Conservation (phyloP, 2,113 vertebrate genomes). For the Ophiodon elongatus region DNA sequence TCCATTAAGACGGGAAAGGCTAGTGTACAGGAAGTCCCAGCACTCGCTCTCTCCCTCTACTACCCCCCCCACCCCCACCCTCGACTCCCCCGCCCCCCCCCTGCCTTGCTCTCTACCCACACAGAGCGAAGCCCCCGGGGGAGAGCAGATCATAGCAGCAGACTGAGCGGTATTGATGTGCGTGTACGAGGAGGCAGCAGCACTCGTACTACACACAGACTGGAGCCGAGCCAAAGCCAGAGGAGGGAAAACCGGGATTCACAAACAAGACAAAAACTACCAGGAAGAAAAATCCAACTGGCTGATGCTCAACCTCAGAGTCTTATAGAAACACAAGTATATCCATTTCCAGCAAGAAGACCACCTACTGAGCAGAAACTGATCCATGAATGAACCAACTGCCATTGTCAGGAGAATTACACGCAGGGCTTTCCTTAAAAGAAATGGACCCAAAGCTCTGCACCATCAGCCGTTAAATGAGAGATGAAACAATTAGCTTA, state of each 20-base stretch:
- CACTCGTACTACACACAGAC: constrained; percentile 30
- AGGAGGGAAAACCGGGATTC: constrained; percentile 23
- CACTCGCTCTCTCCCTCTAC: constrained; percentile 40
- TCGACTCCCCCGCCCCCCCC: background rate
- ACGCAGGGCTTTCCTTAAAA: background rate
- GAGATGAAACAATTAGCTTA: background rate
- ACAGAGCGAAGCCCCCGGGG: constrained; percentile 45
- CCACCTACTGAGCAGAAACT: constrained; percentile 1
- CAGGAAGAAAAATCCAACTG: background rate
- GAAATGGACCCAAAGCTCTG: background rate
- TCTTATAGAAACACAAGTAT: background rate
- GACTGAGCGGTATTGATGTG: constrained; percentile 78
- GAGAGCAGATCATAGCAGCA: constrained; percentile 69
- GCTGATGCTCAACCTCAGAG: constrained; percentile 10
- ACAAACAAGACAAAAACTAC: constrained; percentile 4
- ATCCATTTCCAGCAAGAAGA: background rate
- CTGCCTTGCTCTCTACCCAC: constrained; percentile 40
- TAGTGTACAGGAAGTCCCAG: constrained; percentile 72
- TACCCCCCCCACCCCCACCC: background rate
- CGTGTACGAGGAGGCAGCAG: constrained; percentile 35
- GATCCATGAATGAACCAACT: background rate
- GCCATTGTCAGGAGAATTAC: background rate
- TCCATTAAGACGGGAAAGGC: constrained; percentile 78
- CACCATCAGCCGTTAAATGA: background rate
- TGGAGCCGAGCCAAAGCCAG: constrained; percentile 27